Conservation (phyloP, 2,797 vertebrate genomes). For the Coendou prehensilis region DNA sequence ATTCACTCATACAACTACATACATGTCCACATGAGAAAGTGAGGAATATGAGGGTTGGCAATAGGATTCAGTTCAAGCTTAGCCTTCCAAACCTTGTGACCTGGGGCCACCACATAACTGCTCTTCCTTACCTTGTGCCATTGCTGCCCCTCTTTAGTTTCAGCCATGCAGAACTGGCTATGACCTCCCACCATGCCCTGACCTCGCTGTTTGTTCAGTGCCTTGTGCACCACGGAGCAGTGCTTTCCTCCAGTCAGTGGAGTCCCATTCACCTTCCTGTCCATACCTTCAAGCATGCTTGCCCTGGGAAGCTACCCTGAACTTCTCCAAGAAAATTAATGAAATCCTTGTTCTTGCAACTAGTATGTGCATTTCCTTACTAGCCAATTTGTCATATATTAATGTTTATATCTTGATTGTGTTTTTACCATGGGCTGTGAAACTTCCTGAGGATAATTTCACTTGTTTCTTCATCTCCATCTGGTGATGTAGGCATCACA, state of each 20-base stretch:
- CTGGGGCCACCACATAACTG: not conserved
- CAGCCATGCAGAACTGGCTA: too few relatives aligned
- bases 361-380: too few relatives aligned
- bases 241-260: not conserved
- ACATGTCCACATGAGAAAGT: too few relatives aligned
- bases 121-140: not conserved
- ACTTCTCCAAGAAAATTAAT: not conserved
- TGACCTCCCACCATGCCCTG: not conserved
- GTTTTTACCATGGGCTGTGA: not conserved
- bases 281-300: fast-evolving
- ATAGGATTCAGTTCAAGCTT: not conserved
- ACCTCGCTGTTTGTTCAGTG: not conserved
- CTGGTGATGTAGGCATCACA: fast-evolving
- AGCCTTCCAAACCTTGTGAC: not conserved
- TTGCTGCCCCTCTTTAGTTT: not conserved
- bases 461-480: not conserved
- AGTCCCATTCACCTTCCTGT: too few relatives aligned
- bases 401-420: not conserved
- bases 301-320: not conserved
- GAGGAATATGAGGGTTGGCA: not conserved
- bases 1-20: not conserved
- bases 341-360: not conserved
- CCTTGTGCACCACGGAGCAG: not conserved
- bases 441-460: not conserved
- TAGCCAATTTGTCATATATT: not conserved